Percentiles rank a stretch among this genome's conserved stretches.
Evolutionary conservation across 2,797 vertebrate species (phyloP).

Genomic region (Oreonectes daqikongensis): DNA sequence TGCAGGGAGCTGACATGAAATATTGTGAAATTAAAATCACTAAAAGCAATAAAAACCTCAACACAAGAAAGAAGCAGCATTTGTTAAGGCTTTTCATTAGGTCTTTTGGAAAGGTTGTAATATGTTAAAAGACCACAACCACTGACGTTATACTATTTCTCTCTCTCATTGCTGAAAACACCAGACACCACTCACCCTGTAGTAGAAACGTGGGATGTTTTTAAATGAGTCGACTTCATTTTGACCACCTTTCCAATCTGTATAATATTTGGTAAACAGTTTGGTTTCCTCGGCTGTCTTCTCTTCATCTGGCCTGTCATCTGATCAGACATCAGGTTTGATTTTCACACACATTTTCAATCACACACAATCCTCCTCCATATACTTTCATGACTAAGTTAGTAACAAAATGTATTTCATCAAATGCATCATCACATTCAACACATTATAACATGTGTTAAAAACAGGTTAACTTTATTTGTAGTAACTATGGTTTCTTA

Average conservation of each 20-base stretch:
- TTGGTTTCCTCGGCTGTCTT: constrained; percentile 90
- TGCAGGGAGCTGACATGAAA: constrained; percentile 83
- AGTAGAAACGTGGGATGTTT: constrained; percentile 95
- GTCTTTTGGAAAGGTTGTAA: not conserved
- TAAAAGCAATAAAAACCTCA: too few relatives aligned
- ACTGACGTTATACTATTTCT: not conserved
- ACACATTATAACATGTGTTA: too few relatives aligned
- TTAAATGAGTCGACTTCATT: constrained; percentile 78
- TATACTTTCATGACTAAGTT: too few relatives aligned
- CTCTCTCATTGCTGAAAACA: not conserved
- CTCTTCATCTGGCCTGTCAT: constrained; percentile 84
- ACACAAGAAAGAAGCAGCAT: too few relatives aligned
- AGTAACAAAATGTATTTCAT: too few relatives aligned
- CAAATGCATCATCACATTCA: too few relatives aligned
- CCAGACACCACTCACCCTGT: constrained; percentile 79
- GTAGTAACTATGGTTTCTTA: too few relatives aligned
- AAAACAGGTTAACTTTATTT: too few relatives aligned
- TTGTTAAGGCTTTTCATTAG: too few relatives aligned
- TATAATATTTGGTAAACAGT: constrained; percentile 91
- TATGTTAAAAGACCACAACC: not conserved
- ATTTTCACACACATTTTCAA: not conserved
- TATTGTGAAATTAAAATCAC: not conserved
- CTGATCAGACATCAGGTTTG: constrained; percentile 65
- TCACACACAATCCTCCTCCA: constrained; percentile 6
- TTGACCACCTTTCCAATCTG: constrained; percentile 88